These are phyloP conservation scores for Cepaea hortensis DNA, from an alignment of 2,888 invertebrate genomes.

Conservation along the genomic window DNA sequence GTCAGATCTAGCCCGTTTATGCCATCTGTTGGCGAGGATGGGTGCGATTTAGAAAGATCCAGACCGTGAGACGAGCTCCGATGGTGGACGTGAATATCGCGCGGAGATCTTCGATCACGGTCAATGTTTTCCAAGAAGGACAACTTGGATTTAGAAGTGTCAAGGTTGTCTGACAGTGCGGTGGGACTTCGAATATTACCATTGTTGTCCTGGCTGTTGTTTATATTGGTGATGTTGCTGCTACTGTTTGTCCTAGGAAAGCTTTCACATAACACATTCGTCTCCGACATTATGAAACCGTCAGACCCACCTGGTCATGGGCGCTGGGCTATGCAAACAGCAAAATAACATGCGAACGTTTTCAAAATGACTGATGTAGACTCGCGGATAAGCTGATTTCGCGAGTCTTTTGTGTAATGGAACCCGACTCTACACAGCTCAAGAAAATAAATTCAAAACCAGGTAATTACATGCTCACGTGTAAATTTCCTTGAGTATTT, in stretches of 20 bases:
- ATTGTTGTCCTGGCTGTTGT: constrained; percentile 7
- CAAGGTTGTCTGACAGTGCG: background rate
- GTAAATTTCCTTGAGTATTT: too few species aligned
- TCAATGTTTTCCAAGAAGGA: background rate
- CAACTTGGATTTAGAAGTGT: background rate
- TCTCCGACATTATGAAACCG: constrained; percentile 31
- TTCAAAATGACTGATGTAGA: background rate
- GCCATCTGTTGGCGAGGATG: background rate
- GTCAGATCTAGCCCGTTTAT: constrained; percentile 35
- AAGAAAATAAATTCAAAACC: too few species aligned
- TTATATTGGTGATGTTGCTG: constrained; percentile 22
- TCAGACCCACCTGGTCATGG: background rate
- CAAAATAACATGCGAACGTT: background rate
- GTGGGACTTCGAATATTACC: background rate
- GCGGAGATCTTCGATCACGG: background rate
- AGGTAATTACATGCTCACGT: too few species aligned
- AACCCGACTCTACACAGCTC: too few species aligned
- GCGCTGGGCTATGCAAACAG: background rate
- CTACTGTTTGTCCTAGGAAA: constrained; percentile 25
- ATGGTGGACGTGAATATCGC: background rate
- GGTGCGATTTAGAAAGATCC: constrained; percentile 38
- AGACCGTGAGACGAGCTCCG: constrained; percentile 44
- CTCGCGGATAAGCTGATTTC: too few species aligned
- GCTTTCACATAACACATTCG: constrained; percentile 35
- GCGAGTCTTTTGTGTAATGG: too few species aligned